phyloP scores from a whole-genome alignment of 1,140 invertebrate genomes.

The Anagrus nilaparvatae region DNA sequence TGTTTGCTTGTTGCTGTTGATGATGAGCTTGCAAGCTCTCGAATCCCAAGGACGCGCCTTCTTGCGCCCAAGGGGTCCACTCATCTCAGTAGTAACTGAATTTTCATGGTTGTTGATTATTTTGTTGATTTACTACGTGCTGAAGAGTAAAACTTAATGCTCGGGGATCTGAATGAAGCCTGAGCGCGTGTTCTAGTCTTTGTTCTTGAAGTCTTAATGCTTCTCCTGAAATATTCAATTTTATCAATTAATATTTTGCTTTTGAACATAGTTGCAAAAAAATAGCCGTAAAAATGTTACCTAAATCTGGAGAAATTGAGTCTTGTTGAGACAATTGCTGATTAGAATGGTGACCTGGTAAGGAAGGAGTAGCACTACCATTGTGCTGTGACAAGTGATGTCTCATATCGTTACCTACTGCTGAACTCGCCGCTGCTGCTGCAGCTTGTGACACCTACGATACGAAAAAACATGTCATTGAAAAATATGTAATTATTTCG shows the following conservation, averaged over 20 bases:
- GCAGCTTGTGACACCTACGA: constrained; percentile 40
- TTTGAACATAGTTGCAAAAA: not conserved
- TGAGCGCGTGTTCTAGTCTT: constrained; percentile 67
- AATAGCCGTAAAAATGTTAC: constrained; percentile 24
- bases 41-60: constrained; percentile 23
- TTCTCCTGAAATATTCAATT: constrained; percentile 38
- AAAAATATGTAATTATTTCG: constrained; percentile 1
- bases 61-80: constrained; percentile 41
- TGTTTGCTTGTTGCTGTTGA: constrained; percentile 23
- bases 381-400: constrained; percentile 40
- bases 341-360: constrained; percentile 40
- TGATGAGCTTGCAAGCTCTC: constrained; percentile 24
- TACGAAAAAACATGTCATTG: not conserved
- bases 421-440: constrained; percentile 37
- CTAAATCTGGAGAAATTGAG: constrained; percentile 39
- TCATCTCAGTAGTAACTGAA: constrained; percentile 51
- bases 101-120: constrained; percentile 51
- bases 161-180: constrained; percentile 60
- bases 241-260: not conserved
- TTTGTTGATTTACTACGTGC: constrained; percentile 49
- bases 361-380: constrained; percentile 38
- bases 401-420: constrained; percentile 37
- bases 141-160: constrained; percentile 53
- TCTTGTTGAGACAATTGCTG: constrained; percentile 41
- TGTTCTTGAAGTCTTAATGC: constrained; percentile 69